Evolutionary conservation across 2,113 vertebrate genomes (phyloP), one percentile per base, ranked within the genome.

Genomic region (Alosa alosa): DNA sequence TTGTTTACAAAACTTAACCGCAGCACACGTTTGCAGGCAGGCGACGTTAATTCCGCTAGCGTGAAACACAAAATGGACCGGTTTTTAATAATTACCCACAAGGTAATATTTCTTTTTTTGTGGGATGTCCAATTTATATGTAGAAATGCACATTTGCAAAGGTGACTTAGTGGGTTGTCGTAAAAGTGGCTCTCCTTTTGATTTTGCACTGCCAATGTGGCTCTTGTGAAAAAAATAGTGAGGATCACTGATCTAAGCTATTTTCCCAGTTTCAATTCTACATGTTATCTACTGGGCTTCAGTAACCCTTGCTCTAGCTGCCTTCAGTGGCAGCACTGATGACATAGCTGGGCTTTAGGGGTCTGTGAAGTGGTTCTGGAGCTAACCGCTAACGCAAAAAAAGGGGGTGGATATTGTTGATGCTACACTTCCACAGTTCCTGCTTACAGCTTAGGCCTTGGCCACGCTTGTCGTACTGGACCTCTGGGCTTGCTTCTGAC

Each of bases 361-460:
- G 13, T 31, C 41, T 88, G 46, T 90, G 84, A 90, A 86, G 86
- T 87, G 81, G 84, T 72, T 72, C 57, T 47, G 72, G 6, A 46
- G 72, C 0, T 13, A 75, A 72, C 87, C 81, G 25, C 82, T 55
- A 75, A 85, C 50, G 39, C 45, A 84, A 86, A 87, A 86, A 87
- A 41, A 57, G 31, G 7, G 46, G 25, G 64, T 36, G 36, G 64
- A 13, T 72, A n/a, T 31, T 57, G 64, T 83, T 84, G 72, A 75
- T 57, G 7, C 55, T 82, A 6, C 36, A 11, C 64, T 83, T 41
- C 82, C 64, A 36, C 25, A 11, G 64, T 72, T 13, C 64, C 64
- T 8, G 64, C 6, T 72, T 72, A 36, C 8, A 9, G 64, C 64
- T 72, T 20, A 22, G n/a, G 60, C 64, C 64, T 72, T 72, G 8